These are phyloP conservation scores for Ostrea edulis DNA, from an alignment of 1,140 invertebrate genomes.

Conservation along the genomic window DNA sequence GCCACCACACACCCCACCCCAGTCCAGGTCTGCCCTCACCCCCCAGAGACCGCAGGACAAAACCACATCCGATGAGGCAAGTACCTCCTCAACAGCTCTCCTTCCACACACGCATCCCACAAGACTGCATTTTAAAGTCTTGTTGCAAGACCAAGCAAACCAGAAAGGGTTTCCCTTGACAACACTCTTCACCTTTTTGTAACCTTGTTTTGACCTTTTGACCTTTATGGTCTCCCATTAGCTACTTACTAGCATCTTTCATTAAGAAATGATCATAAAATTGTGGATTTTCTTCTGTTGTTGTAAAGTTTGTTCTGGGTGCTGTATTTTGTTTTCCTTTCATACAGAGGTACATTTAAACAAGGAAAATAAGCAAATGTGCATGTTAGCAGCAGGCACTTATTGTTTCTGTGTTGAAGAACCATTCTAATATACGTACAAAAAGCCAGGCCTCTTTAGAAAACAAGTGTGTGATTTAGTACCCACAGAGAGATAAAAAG, in stretches of 20 bases:
- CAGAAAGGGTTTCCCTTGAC: too few relatives aligned
- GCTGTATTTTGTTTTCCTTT: too few relatives aligned
- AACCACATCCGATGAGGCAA: conserved; percentile 95
- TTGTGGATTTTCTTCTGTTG: too few relatives aligned
- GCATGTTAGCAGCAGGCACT: neutral
- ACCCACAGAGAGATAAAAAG: neutral
- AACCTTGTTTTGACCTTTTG: too few relatives aligned
- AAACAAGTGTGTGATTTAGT: neutral
- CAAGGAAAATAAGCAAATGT: neutral
- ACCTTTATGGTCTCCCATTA: too few relatives aligned
- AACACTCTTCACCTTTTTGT: too few relatives aligned
- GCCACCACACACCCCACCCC: conserved; percentile 82
- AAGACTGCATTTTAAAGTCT: too few relatives aligned
- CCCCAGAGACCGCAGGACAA: conserved; percentile 92
- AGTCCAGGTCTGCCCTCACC: conserved; percentile 82
- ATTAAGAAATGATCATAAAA: too few relatives aligned
- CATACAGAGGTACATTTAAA: neutral
- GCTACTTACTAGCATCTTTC: too few relatives aligned
- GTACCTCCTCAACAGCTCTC: neutral
- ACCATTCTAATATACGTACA: neutral
- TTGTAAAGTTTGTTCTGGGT: too few relatives aligned
- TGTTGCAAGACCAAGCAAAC: too few relatives aligned
- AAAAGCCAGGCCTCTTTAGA: neutral
- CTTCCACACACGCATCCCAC: neutral
- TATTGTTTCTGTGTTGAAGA: neutral